These are phyloP conservation scores for Leucania comma DNA, from an alignment of 2,888 invertebrate genomes.

Conservation along the genomic window DNA sequence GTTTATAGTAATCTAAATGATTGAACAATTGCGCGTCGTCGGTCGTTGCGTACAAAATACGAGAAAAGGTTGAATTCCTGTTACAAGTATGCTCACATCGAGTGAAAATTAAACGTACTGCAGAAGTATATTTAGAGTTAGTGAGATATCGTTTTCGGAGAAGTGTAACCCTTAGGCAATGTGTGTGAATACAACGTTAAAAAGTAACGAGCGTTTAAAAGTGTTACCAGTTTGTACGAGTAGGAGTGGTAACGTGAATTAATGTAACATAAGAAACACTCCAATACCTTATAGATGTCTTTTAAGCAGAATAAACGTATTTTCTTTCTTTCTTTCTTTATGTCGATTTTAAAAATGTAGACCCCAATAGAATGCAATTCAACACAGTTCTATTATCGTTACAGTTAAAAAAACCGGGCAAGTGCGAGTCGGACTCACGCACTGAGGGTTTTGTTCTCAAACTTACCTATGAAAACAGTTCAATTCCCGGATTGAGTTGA, in stretches of 20 bases:
- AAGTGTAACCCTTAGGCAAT: background rate
- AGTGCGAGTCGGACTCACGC: too few species aligned
- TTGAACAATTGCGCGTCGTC: too few species aligned
- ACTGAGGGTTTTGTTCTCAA: too few species aligned
- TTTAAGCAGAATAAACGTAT: too few species aligned
- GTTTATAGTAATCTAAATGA: too few species aligned
- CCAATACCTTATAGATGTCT: too few species aligned
- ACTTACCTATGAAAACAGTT: too few species aligned
- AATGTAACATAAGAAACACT: conserved; percentile 4
- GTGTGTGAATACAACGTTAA: conserved; percentile 6
- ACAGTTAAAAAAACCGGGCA: background rate
- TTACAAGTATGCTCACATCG: background rate
- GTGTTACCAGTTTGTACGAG: conserved; percentile 24
- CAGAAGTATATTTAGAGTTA: conserved; percentile 7
- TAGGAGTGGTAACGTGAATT: conserved; percentile 14
- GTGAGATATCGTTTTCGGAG: conserved; percentile 26
- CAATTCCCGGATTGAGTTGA: too few species aligned
- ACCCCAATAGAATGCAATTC: conserved; percentile 31
- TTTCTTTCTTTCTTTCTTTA: too few species aligned
- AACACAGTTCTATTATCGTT: conserved; percentile 17
- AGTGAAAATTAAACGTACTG: conserved; percentile 13
- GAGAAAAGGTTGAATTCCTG: background rate
- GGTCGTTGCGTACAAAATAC: too few species aligned
- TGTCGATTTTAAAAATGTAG: conserved; percentile 11
- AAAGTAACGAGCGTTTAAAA: background rate